A percentile compares a stretch with the other conserved stretches of the same genome.
These are phyloP conservation scores for Pollenia amentaria DNA, from an alignment of 2,888 invertebrate genomes.

Conservation along the genomic window DNA sequence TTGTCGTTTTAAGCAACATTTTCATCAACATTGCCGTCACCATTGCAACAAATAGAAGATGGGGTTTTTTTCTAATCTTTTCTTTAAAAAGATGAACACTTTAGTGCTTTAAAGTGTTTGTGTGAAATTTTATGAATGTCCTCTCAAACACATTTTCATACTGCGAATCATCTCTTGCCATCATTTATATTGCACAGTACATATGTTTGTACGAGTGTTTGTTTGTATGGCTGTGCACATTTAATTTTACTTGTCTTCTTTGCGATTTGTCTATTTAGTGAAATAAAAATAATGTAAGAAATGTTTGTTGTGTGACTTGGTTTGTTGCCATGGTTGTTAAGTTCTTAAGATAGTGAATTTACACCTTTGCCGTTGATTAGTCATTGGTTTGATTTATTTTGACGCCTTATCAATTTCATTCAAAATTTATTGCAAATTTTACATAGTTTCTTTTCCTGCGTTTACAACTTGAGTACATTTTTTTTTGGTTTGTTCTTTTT, in stretches of 20 bases:
- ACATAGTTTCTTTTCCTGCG: constrained; percentile 77
- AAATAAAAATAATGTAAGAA: too few relatives aligned
- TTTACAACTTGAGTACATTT: constrained; percentile 59
- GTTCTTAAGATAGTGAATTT: constrained; percentile 80
- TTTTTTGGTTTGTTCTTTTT: constrained; percentile 16
- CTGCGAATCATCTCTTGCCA: constrained; percentile 9
- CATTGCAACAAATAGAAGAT: not conserved
- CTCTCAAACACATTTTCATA: not conserved
- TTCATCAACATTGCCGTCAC: constrained; percentile 12
- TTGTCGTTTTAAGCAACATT: constrained; percentile 41
- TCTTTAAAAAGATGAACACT: constrained; percentile 1
- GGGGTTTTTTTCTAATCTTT: constrained; percentile 7
- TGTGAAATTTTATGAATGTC: constrained; percentile 31
- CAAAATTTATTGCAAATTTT: constrained; percentile 84
- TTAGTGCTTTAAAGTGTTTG: not conserved
- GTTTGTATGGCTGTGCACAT: not conserved
- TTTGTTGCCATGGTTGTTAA: constrained; percentile 71
- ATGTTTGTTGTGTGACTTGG: constrained; percentile 37
- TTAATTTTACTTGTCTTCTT: constrained; percentile 56
- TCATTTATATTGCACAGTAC: not conserved
- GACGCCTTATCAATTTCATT: constrained; percentile 84
- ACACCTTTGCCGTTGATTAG: constrained; percentile 77
- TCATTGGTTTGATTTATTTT: constrained; percentile 83
- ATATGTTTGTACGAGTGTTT: not conserved
- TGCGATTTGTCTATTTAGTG: constrained; percentile 38